A percentile compares a stretch with the other conserved stretches of the same genome.
phyloP scores from a whole-genome alignment of 2,888 invertebrate species.

The Heliconius ismenius region DNA sequence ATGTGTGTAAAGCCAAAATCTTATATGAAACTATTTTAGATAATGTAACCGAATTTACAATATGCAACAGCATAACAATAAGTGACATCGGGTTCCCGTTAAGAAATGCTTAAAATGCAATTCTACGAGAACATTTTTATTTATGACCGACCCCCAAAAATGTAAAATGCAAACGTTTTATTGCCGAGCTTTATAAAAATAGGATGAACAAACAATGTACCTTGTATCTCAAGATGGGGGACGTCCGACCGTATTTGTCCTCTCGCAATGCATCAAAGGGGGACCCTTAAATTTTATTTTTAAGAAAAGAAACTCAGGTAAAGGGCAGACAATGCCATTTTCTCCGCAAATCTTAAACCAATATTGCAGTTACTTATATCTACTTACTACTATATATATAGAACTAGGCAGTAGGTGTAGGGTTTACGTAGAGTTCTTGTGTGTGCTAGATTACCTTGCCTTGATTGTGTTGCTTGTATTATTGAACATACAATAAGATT shows the following conservation, averaged over 20 bases:
- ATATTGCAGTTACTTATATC: constrained; percentile 12
- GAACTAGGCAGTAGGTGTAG: background rate
- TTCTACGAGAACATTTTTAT: constrained; percentile 76
- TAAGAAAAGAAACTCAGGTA: constrained; percentile 57
- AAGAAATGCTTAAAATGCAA: constrained; percentile 80
- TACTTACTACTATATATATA: background rate
- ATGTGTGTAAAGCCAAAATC: background rate
- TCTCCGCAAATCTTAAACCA: constrained; percentile 24
- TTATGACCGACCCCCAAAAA: constrained; percentile 77
- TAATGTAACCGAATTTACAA: constrained; percentile 29
- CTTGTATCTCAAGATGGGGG: constrained; percentile 71
- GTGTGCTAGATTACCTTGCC: constrained; percentile 1
- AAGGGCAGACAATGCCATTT: constrained; percentile 40
- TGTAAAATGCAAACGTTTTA: constrained; percentile 81
- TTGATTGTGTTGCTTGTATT: constrained; percentile 8
- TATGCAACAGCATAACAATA: constrained; percentile 48
- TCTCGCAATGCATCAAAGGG: constrained; percentile 51
- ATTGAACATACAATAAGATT: background rate
- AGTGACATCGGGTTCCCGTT: constrained; percentile 67
- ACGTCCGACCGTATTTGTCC: constrained; percentile 69
- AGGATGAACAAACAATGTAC: constrained; percentile 78
- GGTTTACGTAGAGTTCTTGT: constrained; percentile 15
- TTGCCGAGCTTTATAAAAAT: constrained; percentile 77
- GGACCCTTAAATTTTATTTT: constrained; percentile 57
- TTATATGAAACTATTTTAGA: background rate